Base-by-base conservation (phyloP, 2,888 invertebrate species). In the Eupeodes luniger region DNA sequence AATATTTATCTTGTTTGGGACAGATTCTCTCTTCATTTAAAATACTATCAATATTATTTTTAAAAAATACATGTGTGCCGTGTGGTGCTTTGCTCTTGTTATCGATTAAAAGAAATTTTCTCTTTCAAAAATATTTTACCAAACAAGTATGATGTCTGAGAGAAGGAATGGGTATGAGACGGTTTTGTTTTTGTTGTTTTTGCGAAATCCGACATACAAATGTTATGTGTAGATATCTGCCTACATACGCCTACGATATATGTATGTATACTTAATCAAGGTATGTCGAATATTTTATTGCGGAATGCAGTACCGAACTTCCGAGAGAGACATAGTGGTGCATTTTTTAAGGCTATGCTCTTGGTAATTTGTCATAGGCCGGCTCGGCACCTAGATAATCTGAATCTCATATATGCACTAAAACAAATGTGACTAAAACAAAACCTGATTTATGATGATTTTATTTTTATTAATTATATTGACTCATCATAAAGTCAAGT, bases 1-100 rank as follows among this genome's bases (percentile, higher is more conserved):
- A 11, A 3, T 4, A 14, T 47, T 49, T 75, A 83, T 83, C 83
- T 83, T 80, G 66, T 80, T 83, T 87, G 80, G 86, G 86, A 87
- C 86, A 82, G 7, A 36, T 55, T 70, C 76, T 72, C 62, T 70
- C 80, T 16, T 0, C 40, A 40, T 5, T 40, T 27, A 27, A 27
- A 40, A 40, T 40, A 7, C 40, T 9, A 40, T 40, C 1, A 3
- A 27, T 27, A 27, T 27, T 27, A 27, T 3, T 27, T 27, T 27
- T 27, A 3, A 27, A 27, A 27, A 27, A 2, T 27, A 27, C 19
- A 27, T 19, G 19, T 19, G 1, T 19, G n/a, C n/a, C n/a, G n/a
- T n/a, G n/a, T n/a, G 19, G 0, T 19, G 19, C 53, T 5, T 53
- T 53, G 7, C 7, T 7, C n/a, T 47, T 47, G 12, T 11, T 47